A percentile compares a stretch with the other conserved stretches of the same genome.
phyloP scores from a whole-genome alignment of 1,140 invertebrate species.

The Chlorops oryzae region DNA sequence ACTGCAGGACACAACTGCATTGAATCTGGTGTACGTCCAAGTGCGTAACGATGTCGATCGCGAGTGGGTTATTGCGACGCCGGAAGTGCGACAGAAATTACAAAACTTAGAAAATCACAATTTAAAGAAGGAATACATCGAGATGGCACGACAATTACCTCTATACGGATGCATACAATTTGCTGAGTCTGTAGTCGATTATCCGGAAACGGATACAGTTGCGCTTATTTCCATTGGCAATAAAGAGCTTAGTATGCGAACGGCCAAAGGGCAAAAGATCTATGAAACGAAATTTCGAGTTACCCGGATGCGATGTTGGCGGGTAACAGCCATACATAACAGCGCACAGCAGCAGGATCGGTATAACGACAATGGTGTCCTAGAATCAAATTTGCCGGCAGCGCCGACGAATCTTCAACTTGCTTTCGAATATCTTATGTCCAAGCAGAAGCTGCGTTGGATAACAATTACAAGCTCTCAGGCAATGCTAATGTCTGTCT shows the following conservation, averaged over 20 bases:
- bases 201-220: slow-evolving; percentile 61
- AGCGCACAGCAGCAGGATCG: too few species aligned
- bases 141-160: slow-evolving; percentile 70
- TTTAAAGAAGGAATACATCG: slow-evolving; percentile 80
- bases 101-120: slow-evolving; percentile 64
- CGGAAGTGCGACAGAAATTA: slow-evolving; percentile 65
- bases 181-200: slow-evolving; percentile 53
- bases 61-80: slow-evolving; percentile 72
- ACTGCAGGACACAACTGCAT: slow-evolving; percentile 68
- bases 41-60: slow-evolving; percentile 76
- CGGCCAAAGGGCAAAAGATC: slow-evolving; percentile 50
- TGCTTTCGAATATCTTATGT: slow-evolving; percentile 92
- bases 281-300: slow-evolving; percentile 84
- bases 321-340: slow-evolving; percentile 79
- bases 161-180: slow-evolving; percentile 82
- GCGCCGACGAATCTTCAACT: slow-evolving; percentile 54
- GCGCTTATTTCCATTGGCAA: slow-evolving; percentile 69
- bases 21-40: slow-evolving; percentile 86
- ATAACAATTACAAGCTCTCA: slow-evolving; percentile 83
- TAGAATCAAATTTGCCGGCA: slow-evolving; percentile 17
- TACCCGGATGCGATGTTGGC: slow-evolving; percentile 92
- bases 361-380: not conserved
- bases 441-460: slow-evolving; percentile 88
- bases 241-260: slow-evolving; percentile 68
- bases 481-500: slow-evolving; percentile 91